phyloP scores from a whole-genome alignment of 2,113 vertebrate genomes.

The Solea solea region DNA sequence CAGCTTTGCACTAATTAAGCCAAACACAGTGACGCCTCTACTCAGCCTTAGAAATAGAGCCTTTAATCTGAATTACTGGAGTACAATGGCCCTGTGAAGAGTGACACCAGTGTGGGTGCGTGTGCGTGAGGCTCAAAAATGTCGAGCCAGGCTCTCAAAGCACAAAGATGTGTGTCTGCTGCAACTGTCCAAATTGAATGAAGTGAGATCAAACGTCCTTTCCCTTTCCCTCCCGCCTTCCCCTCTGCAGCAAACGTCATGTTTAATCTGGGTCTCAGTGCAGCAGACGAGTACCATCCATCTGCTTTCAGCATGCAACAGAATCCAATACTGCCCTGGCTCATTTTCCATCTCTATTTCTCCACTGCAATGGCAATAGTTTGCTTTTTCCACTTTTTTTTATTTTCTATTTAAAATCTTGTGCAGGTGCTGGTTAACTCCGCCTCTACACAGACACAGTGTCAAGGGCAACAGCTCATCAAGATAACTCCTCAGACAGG shows the following conservation, averaged over 20 bases:
- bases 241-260: slow-evolving; percentile 10
- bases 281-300: slow-evolving; percentile 3
- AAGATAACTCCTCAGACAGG: slow-evolving; percentile 9
- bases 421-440: background rate
- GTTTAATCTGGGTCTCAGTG: slow-evolving; percentile 26
- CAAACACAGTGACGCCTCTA: slow-evolving; percentile 53
- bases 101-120: slow-evolving; percentile 1
- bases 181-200: slow-evolving; percentile 8
- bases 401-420: slow-evolving; percentile 28
- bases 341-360: no score
- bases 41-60: slow-evolving; percentile 38
- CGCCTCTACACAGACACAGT: background rate
- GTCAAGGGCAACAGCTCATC: slow-evolving; percentile 11
- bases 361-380: background rate
- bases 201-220: slow-evolving; percentile 18
- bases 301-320: slow-evolving; percentile 30
- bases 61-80: slow-evolving; percentile 49
- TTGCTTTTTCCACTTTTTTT: background rate
- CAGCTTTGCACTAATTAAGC: slow-evolving; percentile 40
- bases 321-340: background rate
- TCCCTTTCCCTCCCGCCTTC: background rate
- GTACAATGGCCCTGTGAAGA: slow-evolving; percentile 21
- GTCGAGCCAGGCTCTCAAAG: background rate
- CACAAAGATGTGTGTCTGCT: slow-evolving; percentile 2
- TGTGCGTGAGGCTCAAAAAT: background rate